Evolutionary conservation across 2,113 vertebrate species (phyloP).

Genomic region (Bucco capensis): DNA sequence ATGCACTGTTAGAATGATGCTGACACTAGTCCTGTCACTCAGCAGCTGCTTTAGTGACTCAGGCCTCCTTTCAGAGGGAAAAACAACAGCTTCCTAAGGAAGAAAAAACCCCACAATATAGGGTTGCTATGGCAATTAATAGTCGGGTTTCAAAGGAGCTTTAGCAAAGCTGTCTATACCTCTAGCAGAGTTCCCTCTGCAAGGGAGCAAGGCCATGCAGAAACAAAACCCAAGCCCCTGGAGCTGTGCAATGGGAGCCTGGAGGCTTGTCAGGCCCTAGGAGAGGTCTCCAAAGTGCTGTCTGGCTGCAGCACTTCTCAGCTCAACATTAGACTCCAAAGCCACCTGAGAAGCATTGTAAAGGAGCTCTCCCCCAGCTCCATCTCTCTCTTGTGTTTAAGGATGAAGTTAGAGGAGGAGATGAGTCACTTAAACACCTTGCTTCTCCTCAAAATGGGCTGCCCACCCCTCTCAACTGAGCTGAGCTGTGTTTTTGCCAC

Average conservation of each 20-base stretch:
- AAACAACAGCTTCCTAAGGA: neutral
- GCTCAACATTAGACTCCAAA: neutral
- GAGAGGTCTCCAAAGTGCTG: neutral
- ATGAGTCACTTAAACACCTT: neutral
- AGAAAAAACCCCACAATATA: neutral
- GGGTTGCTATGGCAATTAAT: conserved; percentile 13
- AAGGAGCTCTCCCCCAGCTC: neutral
- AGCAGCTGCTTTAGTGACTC: conserved; percentile 6
- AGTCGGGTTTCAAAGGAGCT: neutral
- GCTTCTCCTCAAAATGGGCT: neutral
- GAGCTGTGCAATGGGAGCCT: neutral
- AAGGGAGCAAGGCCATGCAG: neutral
- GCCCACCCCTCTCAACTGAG: neutral
- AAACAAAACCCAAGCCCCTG: neutral
- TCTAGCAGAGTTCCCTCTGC: neutral
- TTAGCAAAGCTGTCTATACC: neutral
- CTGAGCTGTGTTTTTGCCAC: neutral
- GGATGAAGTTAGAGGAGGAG: neutral
- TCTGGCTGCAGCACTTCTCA: neutral
- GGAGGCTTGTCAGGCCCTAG: neutral
- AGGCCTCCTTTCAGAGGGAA: neutral
- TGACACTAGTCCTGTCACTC: neutral
- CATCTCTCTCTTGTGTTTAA: neutral
- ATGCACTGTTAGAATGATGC: neutral
- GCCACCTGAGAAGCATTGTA: neutral